Base-by-base conservation (phyloP, 1,140 invertebrate genomes). In the Tribolium madens region DNA sequence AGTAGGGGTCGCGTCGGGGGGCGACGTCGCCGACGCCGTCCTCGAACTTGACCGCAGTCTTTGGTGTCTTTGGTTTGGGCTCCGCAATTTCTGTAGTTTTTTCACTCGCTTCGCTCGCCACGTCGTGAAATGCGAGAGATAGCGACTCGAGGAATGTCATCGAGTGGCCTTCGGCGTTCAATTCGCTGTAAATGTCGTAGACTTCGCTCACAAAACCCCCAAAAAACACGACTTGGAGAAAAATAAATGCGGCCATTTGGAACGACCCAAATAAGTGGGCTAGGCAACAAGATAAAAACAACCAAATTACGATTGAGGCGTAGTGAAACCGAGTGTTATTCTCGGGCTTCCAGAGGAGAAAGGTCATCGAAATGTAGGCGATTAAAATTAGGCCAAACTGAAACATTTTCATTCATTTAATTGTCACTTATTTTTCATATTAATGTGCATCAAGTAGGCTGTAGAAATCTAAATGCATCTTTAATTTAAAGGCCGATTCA, bases 241-340 rank as follows among this genome's bases (percentile, higher is more conserved):
- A 12, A 9, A 89, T 85, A 84, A 93, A 93, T 57, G 90, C 86
- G 57, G 89, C 84, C 1, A 91, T 87, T 86, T 91, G 88, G 64
- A 90, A 90, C 17, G 87, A 84, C 5, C 89, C 90, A 17, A 90
- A 87, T 21, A 89, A 81, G 79, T 90, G 90, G 2, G 91, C 89
- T 5, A 92, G 15, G 80, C 89, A 91, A 60, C 90, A 87, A 52
- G 89, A 90, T 14, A 91, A 84, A 1, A 91, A 84, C 2, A 92
- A 84, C 92, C 92, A 93, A 1, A 92, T 83, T 0, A 88, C 82
- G 48, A 89, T 88, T 0, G 91, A 91, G 3, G 87, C 85, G 31
- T 88, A 88, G 64, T 87, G 87, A 80, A 92, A 92, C 33, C 88
- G 80, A 13, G 79, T 79, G 21, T 89, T 89, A 79, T 90, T 89